Evolutionary conservation across 2,797 vertebrate genomes (phyloP).

Genomic region (Setipinna tenuifilis): DNA sequence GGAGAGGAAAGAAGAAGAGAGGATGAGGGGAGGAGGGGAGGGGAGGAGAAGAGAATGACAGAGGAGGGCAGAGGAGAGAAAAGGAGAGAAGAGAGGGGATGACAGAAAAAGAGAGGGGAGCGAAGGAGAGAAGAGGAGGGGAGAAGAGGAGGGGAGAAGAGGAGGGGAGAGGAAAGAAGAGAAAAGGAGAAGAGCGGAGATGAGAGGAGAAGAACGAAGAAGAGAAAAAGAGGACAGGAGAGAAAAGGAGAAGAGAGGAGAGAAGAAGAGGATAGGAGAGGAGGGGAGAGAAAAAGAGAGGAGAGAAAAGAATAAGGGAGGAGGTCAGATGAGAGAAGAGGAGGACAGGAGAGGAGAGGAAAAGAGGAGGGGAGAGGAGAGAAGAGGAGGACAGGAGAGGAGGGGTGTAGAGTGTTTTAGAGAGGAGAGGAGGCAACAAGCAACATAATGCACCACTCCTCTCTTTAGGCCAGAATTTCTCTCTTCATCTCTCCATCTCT

Average conservation of each 20-base stretch:
- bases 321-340: not conserved
- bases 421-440: not conserved
- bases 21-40: not conserved
- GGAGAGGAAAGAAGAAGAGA: not conserved
- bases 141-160: slow-evolving; percentile 8
- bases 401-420: not conserved
- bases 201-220: too few relatives aligned
- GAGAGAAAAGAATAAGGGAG: slow-evolving; percentile 1
- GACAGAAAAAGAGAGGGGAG: not conserved
- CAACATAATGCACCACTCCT: not conserved
- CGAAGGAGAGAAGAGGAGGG: not conserved
- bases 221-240: not conserved
- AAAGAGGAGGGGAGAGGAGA: not conserved
- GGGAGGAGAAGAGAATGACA: not conserved
- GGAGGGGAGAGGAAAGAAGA: not conserved
- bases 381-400: not conserved
- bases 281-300: slow-evolving; percentile 3
- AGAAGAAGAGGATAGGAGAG: not conserved
- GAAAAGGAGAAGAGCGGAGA: slow-evolving; percentile 23
- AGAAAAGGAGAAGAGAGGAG: not conserved
- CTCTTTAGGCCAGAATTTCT: too few relatives aligned
- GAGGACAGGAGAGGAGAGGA: not conserved
- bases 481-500: slow-evolving; percentile 54
- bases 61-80: not conserved
- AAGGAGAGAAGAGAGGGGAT: not conserved